Percentiles rank a stretch among this genome's conserved stretches.
phyloP scores from a whole-genome alignment of 2,797 vertebrate genomes.

The Sparus aurata region DNA sequence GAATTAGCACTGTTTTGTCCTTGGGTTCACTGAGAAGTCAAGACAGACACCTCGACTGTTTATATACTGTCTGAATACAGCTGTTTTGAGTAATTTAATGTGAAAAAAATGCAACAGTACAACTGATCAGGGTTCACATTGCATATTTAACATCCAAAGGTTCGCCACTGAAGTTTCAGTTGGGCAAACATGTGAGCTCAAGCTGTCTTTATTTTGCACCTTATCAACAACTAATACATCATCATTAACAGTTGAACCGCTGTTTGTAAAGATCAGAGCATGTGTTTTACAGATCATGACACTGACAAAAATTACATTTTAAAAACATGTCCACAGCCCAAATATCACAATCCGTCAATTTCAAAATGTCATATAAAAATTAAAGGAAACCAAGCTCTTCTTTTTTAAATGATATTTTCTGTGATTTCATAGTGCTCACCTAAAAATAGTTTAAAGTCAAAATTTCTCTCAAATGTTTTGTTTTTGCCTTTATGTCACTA shows the following conservation, averaged over 20 bases:
- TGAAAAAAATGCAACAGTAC: background rate
- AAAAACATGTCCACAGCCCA: background rate
- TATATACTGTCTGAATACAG: constrained; percentile 16
- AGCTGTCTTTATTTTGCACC: background rate
- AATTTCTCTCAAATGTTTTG: constrained; percentile 36
- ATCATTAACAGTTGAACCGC: background rate
- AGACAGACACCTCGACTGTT: background rate
- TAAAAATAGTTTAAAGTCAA: constrained; percentile 33
- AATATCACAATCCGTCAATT: background rate
- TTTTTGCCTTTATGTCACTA: constrained; percentile 37
- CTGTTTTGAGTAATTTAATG: constrained; percentile 2
- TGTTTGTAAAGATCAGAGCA: constrained; percentile 2
- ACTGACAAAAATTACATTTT: constrained; percentile 3
- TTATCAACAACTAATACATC: background rate
- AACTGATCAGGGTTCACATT: constrained; percentile 2
- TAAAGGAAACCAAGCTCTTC: background rate
- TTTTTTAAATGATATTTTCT: background rate
- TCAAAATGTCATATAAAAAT: background rate
- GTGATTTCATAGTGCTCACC: background rate
- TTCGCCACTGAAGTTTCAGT: constrained; percentile 4
- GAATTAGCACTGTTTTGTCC: constrained; percentile 8
- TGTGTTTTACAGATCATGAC: background rate
- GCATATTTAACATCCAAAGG: background rate
- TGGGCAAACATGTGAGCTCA: background rate
- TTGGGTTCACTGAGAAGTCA: constrained; percentile 28